Evolutionary conservation across 2,888 invertebrate species (phyloP), one percentile per base, ranked within the genome.

Genomic region (Patella caerulea): DNA sequence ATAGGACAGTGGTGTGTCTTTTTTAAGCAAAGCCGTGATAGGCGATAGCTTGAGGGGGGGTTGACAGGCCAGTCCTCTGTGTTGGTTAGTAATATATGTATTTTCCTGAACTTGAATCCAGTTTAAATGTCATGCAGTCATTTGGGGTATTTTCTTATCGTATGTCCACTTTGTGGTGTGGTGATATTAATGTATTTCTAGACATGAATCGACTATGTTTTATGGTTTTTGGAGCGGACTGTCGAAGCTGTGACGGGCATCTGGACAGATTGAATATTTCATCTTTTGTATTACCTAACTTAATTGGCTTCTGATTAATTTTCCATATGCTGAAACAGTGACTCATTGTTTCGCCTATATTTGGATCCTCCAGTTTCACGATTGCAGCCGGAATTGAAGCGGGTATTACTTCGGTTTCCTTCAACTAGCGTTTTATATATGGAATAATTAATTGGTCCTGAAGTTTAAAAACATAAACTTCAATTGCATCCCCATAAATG

Each of bases 131-230:
- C 65, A 65, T 24, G 19, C 19, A 65, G 24, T 24, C 65, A 65
- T 65, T 65, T 65, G 24, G 65, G 14, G 12, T 19, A 65, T 65
- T 65, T 65, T 65, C 65, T 65, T 65, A 65, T 65, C 65, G 65
- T 65, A 65, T 65, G 65, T 65, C 65, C 65, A 65, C 65, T 65
- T 65, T 65, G 65, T 65, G 65, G 19, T 65, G 65, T 65, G 24
- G 19, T 65, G 24, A 65, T 24, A 65, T 65, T 65, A 65, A 65
- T 65, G 65, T 65, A 65, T 65, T 65, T 65, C 24, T 19, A 19
- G 19, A 65, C 45, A 24, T 24, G 24, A 65, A 65, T 24, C 65
- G 24, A 65, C 19, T 24, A 24, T 65, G 24, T 65, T 65, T 65
- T 65, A 65, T 65, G 65, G 24, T 19, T 65, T 65, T 65, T 24